Evolutionary conservation across 2,888 invertebrate species (phyloP), one percentile per base, ranked within the genome.

Genomic region (Drosophila kambysellisi): DNA sequence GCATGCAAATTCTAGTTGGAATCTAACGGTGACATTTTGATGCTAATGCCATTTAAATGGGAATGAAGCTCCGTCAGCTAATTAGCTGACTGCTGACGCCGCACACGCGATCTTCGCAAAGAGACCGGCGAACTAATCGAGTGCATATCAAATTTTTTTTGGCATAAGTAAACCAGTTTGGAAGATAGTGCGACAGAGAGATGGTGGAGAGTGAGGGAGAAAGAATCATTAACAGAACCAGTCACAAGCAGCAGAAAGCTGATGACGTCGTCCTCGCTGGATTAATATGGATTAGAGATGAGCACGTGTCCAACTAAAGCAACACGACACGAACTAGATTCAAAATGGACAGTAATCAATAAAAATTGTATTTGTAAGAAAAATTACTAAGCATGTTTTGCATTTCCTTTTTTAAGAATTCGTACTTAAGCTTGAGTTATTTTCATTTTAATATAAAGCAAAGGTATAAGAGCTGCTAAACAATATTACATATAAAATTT

Each of bases 61-160:
- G 54, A 56, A 68, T 56, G 61, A 59, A 53, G 59, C 79, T 65
- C 52, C 59, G 56, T 74, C 65, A 69, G 59, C 43, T 46, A 46
- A 46, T 46, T 46, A 46, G 25, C 15, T 4, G 25, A 25, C 46
- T 15, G 25, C 8, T 46, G 73, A 58, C 63, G 52, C 29, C 51
- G 62, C 43, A 76, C 86, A 83, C 70, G 69, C 86, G 81, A 70
- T 69, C 30, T 50, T 52, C 35, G 52, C 76, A 78, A 81, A 79
- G 88, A 84, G 85, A 88, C 84, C 84, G 84, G 84, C 84, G 52
- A 85, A 64, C 52, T 30, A 53, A 51, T 25, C 46, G 64, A 43
- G 43, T 84, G 82, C 84, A 84, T 70, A 68, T 72, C 35, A 67
- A 65, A 75, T 54, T 25, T 11, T 11, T 39, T 56, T 61, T 57